These are phyloP conservation scores for Agrochola macilenta DNA, from an alignment of 2,888 invertebrate genomes.

Conservation along the genomic window DNA sequence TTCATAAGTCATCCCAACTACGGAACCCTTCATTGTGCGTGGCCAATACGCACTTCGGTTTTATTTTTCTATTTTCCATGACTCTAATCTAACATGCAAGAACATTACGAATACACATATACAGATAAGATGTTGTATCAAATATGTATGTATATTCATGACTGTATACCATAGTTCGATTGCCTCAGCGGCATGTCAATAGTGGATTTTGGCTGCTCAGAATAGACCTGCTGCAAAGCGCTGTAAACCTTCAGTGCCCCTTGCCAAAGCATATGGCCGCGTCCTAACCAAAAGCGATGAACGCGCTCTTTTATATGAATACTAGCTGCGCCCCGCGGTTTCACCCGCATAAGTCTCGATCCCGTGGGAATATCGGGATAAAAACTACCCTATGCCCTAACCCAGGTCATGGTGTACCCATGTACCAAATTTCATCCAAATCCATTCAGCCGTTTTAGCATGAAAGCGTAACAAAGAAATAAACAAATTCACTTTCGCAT, in stretches of 20 bases:
- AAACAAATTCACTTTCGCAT: too few species aligned
- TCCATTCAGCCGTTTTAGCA: too few species aligned
- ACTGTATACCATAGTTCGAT: background rate
- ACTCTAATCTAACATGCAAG: constrained; percentile 8
- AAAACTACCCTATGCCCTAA: too few species aligned
- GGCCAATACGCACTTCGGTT: background rate
- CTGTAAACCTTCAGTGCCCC: background rate
- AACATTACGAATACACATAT: constrained; percentile 1
- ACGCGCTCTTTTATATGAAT: too few species aligned
- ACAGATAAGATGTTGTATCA: background rate
- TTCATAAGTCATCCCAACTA: background rate
- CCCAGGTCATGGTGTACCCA: too few species aligned
- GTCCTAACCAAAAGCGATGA: too few species aligned
- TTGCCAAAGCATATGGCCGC: too few species aligned
- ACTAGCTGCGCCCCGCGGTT: too few species aligned
- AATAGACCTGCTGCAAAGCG: background rate
- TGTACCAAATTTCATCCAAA: too few species aligned
- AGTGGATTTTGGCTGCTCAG: background rate
- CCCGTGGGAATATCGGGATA: too few species aligned
- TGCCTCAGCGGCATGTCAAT: background rate
- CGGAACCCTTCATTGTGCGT: background rate
- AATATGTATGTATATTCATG: background rate
- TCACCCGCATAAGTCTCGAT: too few species aligned
- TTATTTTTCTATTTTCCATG: constrained; percentile 10
- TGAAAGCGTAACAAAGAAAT: too few species aligned